Conservation (phyloP, 1,140 invertebrate genomes). For the Parapsyche elsis region DNA sequence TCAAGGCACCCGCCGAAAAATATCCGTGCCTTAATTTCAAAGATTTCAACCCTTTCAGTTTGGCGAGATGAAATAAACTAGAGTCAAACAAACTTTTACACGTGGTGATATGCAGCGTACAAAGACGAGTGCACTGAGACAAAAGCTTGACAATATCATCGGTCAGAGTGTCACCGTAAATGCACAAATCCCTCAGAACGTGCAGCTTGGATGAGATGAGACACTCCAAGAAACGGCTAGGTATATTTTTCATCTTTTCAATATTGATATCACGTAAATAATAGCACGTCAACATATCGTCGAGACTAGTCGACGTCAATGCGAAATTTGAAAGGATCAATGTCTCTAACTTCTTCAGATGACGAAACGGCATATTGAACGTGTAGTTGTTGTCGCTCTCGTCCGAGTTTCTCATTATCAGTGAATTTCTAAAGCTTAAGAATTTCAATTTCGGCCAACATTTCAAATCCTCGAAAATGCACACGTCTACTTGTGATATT, state of each 20-base stretch:
- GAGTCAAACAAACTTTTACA: constrained; percentile 68
- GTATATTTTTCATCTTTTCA: constrained; percentile 69
- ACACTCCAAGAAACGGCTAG: constrained; percentile 64
- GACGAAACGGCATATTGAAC: constrained; percentile 66
- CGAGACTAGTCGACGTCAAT: constrained; percentile 63
- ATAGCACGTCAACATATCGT: constrained; percentile 65
- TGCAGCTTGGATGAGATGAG: constrained; percentile 63
- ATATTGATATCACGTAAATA: constrained; percentile 66
- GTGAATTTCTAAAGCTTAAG: constrained; percentile 66
- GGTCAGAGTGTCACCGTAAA: constrained; percentile 67
- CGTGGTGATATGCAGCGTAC: constrained; percentile 66
- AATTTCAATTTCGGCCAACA: constrained; percentile 66
- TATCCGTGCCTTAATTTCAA: constrained; percentile 66
- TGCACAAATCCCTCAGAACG: constrained; percentile 63
- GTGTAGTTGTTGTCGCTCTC: constrained; percentile 66
- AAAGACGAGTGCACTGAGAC: constrained; percentile 63
- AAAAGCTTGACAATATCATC: constrained; percentile 66
- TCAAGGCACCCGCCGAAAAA: constrained; percentile 65
- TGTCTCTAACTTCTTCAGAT: constrained; percentile 63
- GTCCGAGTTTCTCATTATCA: constrained; percentile 59
- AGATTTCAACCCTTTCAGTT: constrained; percentile 64
- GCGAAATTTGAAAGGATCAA: constrained; percentile 67
- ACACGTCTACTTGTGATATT: constrained; percentile 67
- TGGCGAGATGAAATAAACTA: constrained; percentile 64
- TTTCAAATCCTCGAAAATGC: constrained; percentile 66